Percentiles rank a stretch among this genome's conserved stretches.
phyloP scores from a whole-genome alignment of 37 sponge, comb jelly and placozoan genomes.

The Bolinopsis microptera region DNA sequence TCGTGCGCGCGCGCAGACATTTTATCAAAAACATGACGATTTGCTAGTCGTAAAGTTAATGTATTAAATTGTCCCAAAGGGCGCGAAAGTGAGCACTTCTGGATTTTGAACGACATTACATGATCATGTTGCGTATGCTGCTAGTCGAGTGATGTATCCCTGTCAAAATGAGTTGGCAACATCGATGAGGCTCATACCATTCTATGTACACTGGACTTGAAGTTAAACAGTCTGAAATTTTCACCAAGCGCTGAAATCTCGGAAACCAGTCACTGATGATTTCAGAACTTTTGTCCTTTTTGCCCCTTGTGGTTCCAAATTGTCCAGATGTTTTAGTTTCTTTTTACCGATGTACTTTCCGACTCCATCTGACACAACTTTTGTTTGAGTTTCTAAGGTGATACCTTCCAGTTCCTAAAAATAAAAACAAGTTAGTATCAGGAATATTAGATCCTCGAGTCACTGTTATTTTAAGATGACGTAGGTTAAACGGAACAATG shows the following conservation, averaged over 20 bases:
- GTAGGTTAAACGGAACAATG: too few relatives aligned
- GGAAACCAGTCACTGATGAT: constrained; percentile 49
- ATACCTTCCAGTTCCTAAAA: constrained; percentile 42
- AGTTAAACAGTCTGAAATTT: background rate
- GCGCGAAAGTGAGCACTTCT: background rate
- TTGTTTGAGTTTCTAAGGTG: background rate
- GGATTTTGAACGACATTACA: too few relatives aligned
- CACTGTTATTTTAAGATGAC: too few relatives aligned
- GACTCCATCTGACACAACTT: background rate
- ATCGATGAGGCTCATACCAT: too few relatives aligned
- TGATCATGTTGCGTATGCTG: too few relatives aligned
- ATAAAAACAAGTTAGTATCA: too few relatives aligned
- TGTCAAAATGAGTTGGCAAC: too few relatives aligned
- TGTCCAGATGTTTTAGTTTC: constrained; percentile 49
- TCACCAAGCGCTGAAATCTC: constrained; percentile 61
- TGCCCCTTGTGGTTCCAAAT: background rate
- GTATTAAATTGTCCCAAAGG: background rate
- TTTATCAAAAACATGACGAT: background rate
- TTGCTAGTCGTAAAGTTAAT: background rate
- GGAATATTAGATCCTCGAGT: too few relatives aligned
- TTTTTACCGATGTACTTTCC: constrained; percentile 48
- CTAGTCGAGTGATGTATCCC: too few relatives aligned
- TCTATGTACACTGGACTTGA: too few relatives aligned
- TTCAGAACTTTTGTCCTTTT: constrained; percentile 50
- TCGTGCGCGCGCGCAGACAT: background rate